Evolutionary conservation across 2,113 vertebrate species (phyloP), one percentile per base, ranked within the genome.

Genomic region (Coregonus clupeaformis): DNA sequence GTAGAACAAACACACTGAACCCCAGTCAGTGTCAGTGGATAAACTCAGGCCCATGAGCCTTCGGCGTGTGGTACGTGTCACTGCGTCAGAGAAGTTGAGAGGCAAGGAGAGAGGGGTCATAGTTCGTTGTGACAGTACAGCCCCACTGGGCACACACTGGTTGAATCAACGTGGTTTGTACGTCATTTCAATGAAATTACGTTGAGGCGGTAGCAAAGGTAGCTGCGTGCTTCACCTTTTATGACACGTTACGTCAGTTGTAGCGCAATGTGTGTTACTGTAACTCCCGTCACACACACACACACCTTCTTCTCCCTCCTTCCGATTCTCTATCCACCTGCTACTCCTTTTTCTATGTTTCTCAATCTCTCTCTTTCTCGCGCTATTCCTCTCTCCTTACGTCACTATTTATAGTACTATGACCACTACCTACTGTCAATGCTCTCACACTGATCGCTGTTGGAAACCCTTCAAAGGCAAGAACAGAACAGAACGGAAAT

Each of bases 131-230:
- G 20, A 71, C 6, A 16, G 57, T 20, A 66, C 42, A 27, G 75
- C 60, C 36, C 36, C 9, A 12, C 36, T 12, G 36, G 36, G 36
- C 36, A 11, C 36, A 42, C 36, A 42, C 36, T 42, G 36, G 36
- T 42, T 42, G 36, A 42, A 42, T 42, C 36, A 9, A 42, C 36
- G 36, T 42, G 36, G 9, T 42, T 42, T 42, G 36, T 7, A 42
- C 36, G 36, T 42, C 7, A 42, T 42, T 42, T 42, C 36, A 11
- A 11, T 11, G 36, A 11, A 0, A 5, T 30, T 0, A 5, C 30
- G 30, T 30, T 30, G 30, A 30, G 55, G 1, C 24, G n/a, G 30
- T 57, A 65, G 78, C 82, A 76, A 83, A 84, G 83, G 29, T 80
- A 20, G 3, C 3, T 42, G 29, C n/a, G 6, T 11, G 36, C n/a